These are phyloP conservation scores for Ichneumoninae sp. DNA, from an alignment of 2,888 invertebrate genomes.

Conservation along the genomic window DNA sequence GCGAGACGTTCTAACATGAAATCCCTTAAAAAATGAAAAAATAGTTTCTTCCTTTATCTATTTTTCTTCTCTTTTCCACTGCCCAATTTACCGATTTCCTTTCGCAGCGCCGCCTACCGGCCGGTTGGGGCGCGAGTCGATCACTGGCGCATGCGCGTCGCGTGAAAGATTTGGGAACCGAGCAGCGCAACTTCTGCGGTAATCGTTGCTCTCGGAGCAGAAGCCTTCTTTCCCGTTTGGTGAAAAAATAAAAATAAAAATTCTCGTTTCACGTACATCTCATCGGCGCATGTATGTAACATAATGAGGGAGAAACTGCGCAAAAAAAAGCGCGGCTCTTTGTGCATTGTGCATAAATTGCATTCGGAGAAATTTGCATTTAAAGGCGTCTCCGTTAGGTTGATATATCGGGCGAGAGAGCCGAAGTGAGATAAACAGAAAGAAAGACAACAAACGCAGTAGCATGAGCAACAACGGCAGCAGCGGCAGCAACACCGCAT, in stretches of 20 bases:
- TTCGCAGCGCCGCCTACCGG: neutral
- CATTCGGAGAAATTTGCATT: constrained; percentile 76
- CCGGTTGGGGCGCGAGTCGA: neutral
- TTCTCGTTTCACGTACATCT: constrained; percentile 10
- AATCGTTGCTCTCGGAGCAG: constrained; percentile 5
- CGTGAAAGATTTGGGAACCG: neutral
- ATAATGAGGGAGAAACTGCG: constrained; percentile 51
- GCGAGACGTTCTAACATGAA: no score
- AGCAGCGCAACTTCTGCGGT: constrained; percentile 5
- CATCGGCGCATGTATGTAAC: constrained; percentile 6
- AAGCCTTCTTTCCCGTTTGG: neutral
- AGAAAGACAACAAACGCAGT: constrained; percentile 40
- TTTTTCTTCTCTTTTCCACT: no score
- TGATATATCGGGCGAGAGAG: constrained; percentile 33
- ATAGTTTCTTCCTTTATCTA: no score
- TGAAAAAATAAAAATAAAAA: neutral
- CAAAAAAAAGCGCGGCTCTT: constrained; percentile 57
- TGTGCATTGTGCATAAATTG: constrained; percentile 70
- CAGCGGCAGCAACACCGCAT: constrained; percentile 62
- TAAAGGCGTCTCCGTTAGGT: constrained; percentile 46
- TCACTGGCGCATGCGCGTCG: neutral
- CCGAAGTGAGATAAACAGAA: constrained; percentile 48
- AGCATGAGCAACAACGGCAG: constrained; percentile 63
- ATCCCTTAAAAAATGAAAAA: no score
- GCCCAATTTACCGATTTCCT: neutral